Evolutionary conservation across 2,888 invertebrate species (phyloP).

Genomic region (Acronicta leporina): DNA sequence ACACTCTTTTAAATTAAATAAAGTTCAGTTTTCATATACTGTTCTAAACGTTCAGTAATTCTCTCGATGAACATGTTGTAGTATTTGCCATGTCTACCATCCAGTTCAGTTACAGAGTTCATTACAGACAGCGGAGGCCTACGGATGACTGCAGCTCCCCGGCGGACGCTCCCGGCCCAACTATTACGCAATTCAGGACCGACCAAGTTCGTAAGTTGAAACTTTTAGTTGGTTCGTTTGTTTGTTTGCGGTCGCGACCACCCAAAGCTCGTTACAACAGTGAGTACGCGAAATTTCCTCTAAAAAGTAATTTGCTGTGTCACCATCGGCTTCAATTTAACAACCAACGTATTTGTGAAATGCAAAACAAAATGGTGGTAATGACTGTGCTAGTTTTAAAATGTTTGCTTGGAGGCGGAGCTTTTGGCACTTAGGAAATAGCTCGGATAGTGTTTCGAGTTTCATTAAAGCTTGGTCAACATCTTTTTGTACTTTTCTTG

Average conservation of each 20-base stretch:
- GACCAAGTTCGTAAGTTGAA: conserved; percentile 74
- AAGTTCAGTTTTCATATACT: no score
- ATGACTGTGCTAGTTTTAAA: conserved; percentile 77
- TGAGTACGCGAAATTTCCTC: conserved; percentile 76
- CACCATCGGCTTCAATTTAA: conserved; percentile 72
- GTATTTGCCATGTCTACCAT: no score
- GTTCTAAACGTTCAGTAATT: no score
- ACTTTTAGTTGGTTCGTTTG: conserved; percentile 77
- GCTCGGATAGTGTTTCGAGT: conserved; percentile 43
- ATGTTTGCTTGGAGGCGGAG: conserved; percentile 51
- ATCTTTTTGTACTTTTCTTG: no score
- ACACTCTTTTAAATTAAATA: no score
- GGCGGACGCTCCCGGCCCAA: conserved; percentile 34
- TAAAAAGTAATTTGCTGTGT: conserved; percentile 85
- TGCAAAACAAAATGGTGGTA: conserved; percentile 78
- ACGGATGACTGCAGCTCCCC: conserved; percentile 17
- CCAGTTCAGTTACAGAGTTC: conserved; percentile 31
- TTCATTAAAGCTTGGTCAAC: conserved; percentile 58
- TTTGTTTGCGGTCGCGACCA: conserved; percentile 73
- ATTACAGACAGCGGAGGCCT: conserved; percentile 24
- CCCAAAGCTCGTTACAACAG: conserved; percentile 76
- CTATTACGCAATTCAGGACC: conserved; percentile 67
- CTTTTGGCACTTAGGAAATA: conserved; percentile 53
- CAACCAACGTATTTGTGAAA: conserved; percentile 74
- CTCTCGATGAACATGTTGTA: no score